Base-by-base conservation (phyloP, 2,113 vertebrate species). In the Chloebia gouldiae region DNA sequence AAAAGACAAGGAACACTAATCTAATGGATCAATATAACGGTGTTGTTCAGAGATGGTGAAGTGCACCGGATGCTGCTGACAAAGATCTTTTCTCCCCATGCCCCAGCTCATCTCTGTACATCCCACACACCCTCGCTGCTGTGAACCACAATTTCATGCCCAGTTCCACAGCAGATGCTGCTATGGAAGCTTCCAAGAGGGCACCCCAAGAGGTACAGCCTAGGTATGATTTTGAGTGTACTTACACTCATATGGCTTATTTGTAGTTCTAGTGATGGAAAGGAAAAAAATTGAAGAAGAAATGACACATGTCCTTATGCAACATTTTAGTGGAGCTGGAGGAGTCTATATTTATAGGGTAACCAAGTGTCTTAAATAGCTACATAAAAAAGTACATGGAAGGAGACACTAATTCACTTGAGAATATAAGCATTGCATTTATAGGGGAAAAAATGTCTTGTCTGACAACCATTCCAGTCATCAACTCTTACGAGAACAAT, bases 351-450 rank as follows among this genome's bases (percentile, higher is more conserved):
- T 76, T 79, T 94, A 92, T 21, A 85, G 71, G 50, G 42, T n/a
- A 88, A 69, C 42, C 25, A 84, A 73, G 57, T 69, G 65, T 68
- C 87, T 94, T 86, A 95, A 95, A 94, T 91, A 86, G 69, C 93
- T 13, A 61, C 39, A 57, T 44, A 44, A 71, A 86, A 95, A 89
- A 66, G 59, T 71, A 81, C 65, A 63, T 21, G 15, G 63, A 90
- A 59, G 37, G 54, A 88, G 57, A 51, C 31, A 51, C 61, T 73
- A 57, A 89, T 70, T 90, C 57, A 53, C 86, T 59, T 95, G 40
- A 53, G 72, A 68, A 51, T 47, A 57, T 50, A 90, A 79, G 64
- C 92, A 81, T 3, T n/a, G 61, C 44, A 80, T 86, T 91, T 91
- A 82, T 68, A 86, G 50, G 22, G 65, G 70, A 81, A 57, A 61